Evolutionary conservation across 1,140 invertebrate species (phyloP).

Genomic region (Caenorhabditis inopinata): DNA sequence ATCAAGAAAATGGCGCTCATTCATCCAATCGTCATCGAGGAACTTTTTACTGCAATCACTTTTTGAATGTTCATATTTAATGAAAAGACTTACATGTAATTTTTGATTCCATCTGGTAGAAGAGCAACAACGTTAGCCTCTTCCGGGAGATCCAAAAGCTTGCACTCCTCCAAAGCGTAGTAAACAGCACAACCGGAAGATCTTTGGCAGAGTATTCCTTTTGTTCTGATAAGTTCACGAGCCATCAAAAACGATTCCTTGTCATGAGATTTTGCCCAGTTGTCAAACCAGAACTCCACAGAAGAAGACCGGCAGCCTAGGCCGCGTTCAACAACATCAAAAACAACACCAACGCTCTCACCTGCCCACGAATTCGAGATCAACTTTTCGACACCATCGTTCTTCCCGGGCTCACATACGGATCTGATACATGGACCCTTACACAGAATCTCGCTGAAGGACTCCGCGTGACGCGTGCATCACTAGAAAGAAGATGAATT

Average conservation of each 20-base stretch:
- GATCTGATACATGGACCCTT: too few species aligned
- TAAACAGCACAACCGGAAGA: conserved; percentile 84
- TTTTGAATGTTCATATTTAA: conserved; percentile 39
- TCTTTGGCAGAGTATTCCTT: conserved; percentile 89
- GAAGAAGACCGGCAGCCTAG: too few species aligned
- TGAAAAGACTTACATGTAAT: conserved; percentile 77
- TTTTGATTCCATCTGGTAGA: conserved; percentile 88
- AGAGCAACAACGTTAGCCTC: conserved; percentile 83
- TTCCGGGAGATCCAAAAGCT: conserved; percentile 69
- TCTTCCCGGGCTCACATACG: too few species aligned
- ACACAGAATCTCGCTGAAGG: too few species aligned
- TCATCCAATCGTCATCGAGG: conserved; percentile 92
- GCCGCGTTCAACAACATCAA: too few species aligned
- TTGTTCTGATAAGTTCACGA: conserved; percentile 81
- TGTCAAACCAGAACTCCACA: too few species aligned
- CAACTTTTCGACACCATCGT: too few species aligned
- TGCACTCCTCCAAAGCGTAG: conserved; percentile 77
- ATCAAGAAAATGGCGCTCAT: conserved; percentile 74
- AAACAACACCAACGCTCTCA: too few species aligned
- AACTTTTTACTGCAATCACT: conserved; percentile 74
- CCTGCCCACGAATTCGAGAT: too few species aligned
- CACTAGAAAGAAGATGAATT: too few species aligned
- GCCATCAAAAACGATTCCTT: conserved; percentile 78
- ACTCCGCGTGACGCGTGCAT: too few species aligned
- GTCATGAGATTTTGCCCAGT: too few species aligned